phyloP scores from a whole-genome alignment of 2,797 vertebrate genomes.

The Rhynchonycteris naso region DNA sequence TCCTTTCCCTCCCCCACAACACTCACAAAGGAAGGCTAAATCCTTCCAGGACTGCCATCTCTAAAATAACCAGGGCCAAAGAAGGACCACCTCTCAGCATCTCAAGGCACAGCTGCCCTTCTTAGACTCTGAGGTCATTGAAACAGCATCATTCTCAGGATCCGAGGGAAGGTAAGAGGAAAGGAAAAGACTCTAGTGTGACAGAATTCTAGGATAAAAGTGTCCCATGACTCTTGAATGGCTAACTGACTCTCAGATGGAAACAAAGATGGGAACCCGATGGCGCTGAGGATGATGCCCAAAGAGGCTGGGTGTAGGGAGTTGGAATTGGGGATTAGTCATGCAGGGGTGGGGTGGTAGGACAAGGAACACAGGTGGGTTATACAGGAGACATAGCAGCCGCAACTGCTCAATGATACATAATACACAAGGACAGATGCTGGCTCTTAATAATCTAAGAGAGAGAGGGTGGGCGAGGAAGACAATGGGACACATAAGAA shows the following conservation, averaged over 20 bases:
- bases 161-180: not conserved
- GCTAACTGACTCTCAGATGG: conserved; percentile 32
- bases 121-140: conserved; percentile 25
- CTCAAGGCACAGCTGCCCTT: conserved; percentile 25
- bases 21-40: conserved; percentile 81
- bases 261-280: not conserved
- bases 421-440: conserved; percentile 17
- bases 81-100: conserved; percentile 45
- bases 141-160: conserved; percentile 57
- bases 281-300: conserved; percentile 49
- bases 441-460: conserved; percentile 56
- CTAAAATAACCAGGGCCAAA: conserved; percentile 35
- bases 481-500: not conserved
- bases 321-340: not conserved
- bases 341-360: not conserved
- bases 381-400: not conserved
- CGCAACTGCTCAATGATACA: not conserved
- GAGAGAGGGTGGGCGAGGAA: conserved; percentile 13
- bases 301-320: not conserved
- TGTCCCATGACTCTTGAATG: conserved; percentile 6
- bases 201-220: not conserved
- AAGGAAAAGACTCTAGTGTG: conserved; percentile 31
- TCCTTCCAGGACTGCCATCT: conserved; percentile 46
- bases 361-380: not conserved
- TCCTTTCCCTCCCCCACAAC: conserved; percentile 70